Conservation (phyloP, 2,888 invertebrate genomes). For the Halictus ligatus region DNA sequence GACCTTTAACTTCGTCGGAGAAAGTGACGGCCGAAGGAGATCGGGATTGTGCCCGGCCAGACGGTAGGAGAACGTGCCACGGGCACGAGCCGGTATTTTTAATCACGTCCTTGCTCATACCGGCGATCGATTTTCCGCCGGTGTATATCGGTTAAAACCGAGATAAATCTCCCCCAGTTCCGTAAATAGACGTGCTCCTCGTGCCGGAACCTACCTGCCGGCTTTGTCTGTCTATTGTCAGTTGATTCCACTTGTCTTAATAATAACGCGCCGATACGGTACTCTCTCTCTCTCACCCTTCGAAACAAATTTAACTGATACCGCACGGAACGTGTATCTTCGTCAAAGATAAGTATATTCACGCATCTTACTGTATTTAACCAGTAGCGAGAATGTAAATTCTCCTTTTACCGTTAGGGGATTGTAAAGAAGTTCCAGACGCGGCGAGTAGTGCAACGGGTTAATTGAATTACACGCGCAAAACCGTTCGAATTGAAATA, state of each 20-base stretch:
- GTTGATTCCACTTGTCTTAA: not conserved
- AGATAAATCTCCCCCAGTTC: constrained; percentile 21
- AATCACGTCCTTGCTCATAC: constrained; percentile 46
- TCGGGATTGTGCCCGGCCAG: constrained; percentile 26
- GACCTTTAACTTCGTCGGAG: constrained; percentile 58
- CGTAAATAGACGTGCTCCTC: constrained; percentile 32
- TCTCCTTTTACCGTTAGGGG: not conserved
- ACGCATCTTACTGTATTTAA: too few relatives aligned
- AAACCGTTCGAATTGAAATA: not conserved
- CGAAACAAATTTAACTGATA: not conserved
- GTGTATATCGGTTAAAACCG: constrained; percentile 30
- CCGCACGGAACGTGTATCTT: not conserved
- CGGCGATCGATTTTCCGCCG: constrained; percentile 32
- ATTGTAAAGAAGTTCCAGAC: not conserved
- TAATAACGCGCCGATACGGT: not conserved
- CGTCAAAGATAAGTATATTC: not conserved
- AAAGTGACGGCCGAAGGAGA: constrained; percentile 53
- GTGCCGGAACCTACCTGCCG: not conserved
- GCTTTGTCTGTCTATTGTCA: constrained; percentile 3
- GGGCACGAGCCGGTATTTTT: constrained; percentile 42
- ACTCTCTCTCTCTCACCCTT: not conserved
- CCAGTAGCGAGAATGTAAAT: not conserved
- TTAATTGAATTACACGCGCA: not conserved
- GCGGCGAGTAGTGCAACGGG: not conserved
- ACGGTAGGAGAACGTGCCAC: constrained; percentile 17